Evolutionary conservation across 2,797 vertebrate species (phyloP), one percentile per base, ranked within the genome.

Genomic region (Catostomus latipinnis): DNA sequence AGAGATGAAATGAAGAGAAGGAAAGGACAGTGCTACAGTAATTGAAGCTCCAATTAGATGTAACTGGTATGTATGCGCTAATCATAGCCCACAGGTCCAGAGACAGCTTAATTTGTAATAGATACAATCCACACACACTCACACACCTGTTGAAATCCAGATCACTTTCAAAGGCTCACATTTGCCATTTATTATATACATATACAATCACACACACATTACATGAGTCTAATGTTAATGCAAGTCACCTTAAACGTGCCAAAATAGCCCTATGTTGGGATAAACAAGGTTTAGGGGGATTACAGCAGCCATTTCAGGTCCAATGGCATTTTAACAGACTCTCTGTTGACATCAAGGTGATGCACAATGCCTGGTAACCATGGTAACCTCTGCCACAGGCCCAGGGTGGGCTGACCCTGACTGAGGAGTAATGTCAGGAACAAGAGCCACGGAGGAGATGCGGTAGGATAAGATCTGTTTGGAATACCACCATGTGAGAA

Each of bases 11-110:
- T 65, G 5, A n/a, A 50, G 6, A 69, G 5, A 18, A 1, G 50
- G 61, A 54, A 67, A 50, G 54, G 45, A 76, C 65, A 82, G 34
- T 34, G 46, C 50, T 56, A 5, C 60, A 63, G 52, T 46, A 78
- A 83, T 54, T 66, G 12, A 71, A 58, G 78, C 85, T 88, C 18
- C 62, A 81, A 80, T 82, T 80, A 74, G 76, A 67, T 16, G 22
- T 54, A 52, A 70, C 48, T 54, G 60, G 34, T 57, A 67, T 74
- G 60, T 45, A 8, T 22, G 73, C 6, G 10, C 76, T 80, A 89
- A 88, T 86, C 80, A 85, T 73, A 88, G 78, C 81, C 60, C 61
- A 18, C 46, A 73, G 18, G 70, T 69, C 63, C 68, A 16, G 58
- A 78, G 60, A 80, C 18, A 10, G 13, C 86, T 84, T 82, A 78